Evolutionary conservation across 2,113 vertebrate species (phyloP), one percentile per base, ranked within the genome.

Genomic region (Leptobrachium ailaonicum): DNA sequence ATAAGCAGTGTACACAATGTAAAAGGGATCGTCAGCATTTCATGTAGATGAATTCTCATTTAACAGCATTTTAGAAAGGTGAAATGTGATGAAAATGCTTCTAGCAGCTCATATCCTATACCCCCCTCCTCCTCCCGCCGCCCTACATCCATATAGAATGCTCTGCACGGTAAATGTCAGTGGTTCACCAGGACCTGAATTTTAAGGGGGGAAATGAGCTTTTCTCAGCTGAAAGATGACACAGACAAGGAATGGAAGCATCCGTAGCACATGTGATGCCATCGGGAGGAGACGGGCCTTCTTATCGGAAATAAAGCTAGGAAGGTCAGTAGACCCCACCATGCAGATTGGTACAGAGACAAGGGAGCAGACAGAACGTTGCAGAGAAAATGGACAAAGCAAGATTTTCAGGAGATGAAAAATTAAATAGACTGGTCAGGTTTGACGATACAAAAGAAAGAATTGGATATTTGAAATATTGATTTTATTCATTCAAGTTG

Each of bases 71-170:
- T 62, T 62, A 78, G 44, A 77, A 70, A 71, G 43, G 76, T 78
- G 43, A 62, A 58, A 60, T 70, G 54, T 63, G 56, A 78, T 60
- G 41, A 78, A 58, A 78, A 62, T 40, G 54, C 76, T 62, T 47
- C 66, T 64, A 77, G 75, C 67, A n/a, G 42, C 67, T 58, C 54
- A 71, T 47, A 69, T 47, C 20, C 44, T 63, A 77, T 62, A 13
- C 66, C 67, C 76, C 76, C 47, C 54, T 63, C 76, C 76, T 69
- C 76, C 76, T 69, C 53, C 69, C 45, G n/a, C 10, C 45, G 66
- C 67, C 43, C 67, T 63, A 78, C 54, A 78, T 78, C 67, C 76
- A 78, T 78, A 78, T 63, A 71, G 50, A 78, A 78, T 78, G 43
- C 43, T 71, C 67, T 41, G 41, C 67, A 78, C 42, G 42, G 54